These are phyloP conservation scores for Peromyscus aztecus DNA, from an alignment of 2,797 vertebrate species.

Conservation along the genomic window DNA sequence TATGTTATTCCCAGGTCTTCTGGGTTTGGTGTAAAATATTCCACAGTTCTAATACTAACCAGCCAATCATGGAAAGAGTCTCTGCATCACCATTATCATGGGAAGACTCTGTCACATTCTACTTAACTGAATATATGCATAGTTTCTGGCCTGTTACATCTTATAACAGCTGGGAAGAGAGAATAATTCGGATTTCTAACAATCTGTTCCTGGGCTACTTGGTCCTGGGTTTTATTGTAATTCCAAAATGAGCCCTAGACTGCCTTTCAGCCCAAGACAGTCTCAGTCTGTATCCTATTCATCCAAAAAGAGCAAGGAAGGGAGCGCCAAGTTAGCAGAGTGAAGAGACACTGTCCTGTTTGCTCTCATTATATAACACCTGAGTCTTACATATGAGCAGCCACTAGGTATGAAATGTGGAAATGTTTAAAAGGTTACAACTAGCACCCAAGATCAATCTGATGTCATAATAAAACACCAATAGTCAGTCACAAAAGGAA, in stretches of 20 bases:
- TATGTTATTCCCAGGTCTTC: constrained; percentile 8
- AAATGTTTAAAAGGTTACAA: constrained; percentile 28
- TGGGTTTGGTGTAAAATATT: constrained; percentile 37
- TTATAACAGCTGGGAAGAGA: constrained; percentile 66
- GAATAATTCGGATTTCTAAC: constrained; percentile 70
- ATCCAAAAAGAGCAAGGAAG: background rate
- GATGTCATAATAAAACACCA: constrained; percentile 30
- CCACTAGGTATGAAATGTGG: background rate
- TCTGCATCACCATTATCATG: constrained; percentile 23
- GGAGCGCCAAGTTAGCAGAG: background rate
- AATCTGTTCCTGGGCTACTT: constrained; percentile 75
- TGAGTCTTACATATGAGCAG: background rate
- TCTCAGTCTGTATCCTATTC: background rate
- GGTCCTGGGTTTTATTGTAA: constrained; percentile 50
- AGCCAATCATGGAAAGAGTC: background rate
- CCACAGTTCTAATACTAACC: background rate
- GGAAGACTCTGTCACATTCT: constrained; percentile 46
- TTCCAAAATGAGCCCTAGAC: constrained; percentile 32
- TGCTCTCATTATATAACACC: constrained; percentile 22
- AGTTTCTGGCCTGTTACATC: constrained; percentile 64
- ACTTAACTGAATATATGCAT: constrained; percentile 73
- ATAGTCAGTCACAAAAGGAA: constrained; percentile 14
- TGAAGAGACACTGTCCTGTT: background rate
- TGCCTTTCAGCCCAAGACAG: background rate
- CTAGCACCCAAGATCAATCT: constrained; percentile 42